Percentiles rank a stretch among this genome's conserved stretches.
Conservation (phyloP, 2,797 vertebrate genomes). For the Amblyopsis hoosieri region DNA sequence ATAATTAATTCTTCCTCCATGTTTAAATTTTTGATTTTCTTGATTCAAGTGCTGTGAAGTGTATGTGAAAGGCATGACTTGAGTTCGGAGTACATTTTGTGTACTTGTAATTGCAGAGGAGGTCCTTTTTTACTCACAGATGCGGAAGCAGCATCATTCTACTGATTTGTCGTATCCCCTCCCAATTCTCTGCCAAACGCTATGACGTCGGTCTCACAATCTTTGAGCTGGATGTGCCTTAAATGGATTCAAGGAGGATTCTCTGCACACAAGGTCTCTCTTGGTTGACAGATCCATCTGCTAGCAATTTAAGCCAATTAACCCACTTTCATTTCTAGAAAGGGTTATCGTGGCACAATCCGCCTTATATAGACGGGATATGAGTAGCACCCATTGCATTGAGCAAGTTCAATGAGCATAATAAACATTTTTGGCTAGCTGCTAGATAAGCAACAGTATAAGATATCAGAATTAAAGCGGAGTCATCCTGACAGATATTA, state of each 20-base stretch:
- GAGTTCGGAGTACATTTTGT: constrained; percentile 70
- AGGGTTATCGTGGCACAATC: constrained; percentile 27
- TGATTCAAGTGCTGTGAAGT: constrained; percentile 75
- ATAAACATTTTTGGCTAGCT: constrained; percentile 1
- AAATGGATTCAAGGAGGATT: constrained; percentile 70
- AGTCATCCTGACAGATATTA: constrained; percentile 41
- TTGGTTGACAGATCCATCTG: constrained; percentile 49
- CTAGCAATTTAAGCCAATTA: constrained; percentile 30
- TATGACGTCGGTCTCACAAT: constrained; percentile 69
- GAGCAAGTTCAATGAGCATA: constrained; percentile 18
- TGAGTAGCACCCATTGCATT: background rate
- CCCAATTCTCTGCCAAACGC: constrained; percentile 59
- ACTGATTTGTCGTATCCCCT: constrained; percentile 71
- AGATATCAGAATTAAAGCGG: constrained; percentile 45
- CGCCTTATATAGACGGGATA: constrained; percentile 24
- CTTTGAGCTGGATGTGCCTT: constrained; percentile 82
- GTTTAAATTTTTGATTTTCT: constrained; percentile 67
- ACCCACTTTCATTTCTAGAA: constrained; percentile 8
- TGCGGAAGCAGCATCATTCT: constrained; percentile 65
- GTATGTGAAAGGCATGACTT: constrained; percentile 81
- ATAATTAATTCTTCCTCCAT: constrained; percentile 73
- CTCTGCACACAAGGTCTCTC: constrained; percentile 43
- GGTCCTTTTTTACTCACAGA: constrained; percentile 45
- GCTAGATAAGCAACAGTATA: constrained; percentile 16
- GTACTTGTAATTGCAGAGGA: constrained; percentile 68